Evolutionary conservation across 2,888 invertebrate genomes (phyloP).

Genomic region (Epinotia demarniana): DNA sequence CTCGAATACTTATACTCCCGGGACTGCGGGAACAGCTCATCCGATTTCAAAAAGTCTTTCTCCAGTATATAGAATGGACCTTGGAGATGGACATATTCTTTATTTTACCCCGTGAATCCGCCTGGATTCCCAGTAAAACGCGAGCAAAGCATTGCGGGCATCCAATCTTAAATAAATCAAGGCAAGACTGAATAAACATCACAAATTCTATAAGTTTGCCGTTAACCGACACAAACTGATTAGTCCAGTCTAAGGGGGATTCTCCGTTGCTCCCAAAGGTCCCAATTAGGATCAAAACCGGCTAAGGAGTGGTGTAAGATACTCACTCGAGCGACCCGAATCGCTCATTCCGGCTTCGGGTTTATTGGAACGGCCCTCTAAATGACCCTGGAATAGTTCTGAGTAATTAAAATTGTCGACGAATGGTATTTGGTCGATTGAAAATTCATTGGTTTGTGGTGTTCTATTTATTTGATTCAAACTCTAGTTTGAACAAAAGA

Average conservation of each 20-base stretch:
- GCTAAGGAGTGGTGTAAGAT: slow-evolving; percentile 18
- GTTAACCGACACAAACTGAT: slow-evolving; percentile 23
- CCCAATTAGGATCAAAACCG: slow-evolving; percentile 32
- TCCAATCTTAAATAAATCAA: neutral
- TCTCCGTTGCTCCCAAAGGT: slow-evolving; percentile 17
- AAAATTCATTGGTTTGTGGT: neutral
- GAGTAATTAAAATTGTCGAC: slow-evolving; percentile 10
- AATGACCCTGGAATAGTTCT: slow-evolving; percentile 31
- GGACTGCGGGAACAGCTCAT: too few relatives aligned
- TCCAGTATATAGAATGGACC: too few relatives aligned
- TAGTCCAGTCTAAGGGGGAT: slow-evolving; percentile 14
- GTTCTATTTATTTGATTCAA: too few relatives aligned
- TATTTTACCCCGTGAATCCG: too few relatives aligned
- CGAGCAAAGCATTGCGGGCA: too few relatives aligned
- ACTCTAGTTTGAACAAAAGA: too few relatives aligned
- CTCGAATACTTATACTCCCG: too few relatives aligned
- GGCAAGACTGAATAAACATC: neutral
- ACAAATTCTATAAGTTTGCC: slow-evolving; percentile 3
- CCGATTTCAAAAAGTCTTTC: too few relatives aligned
- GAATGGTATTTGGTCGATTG: neutral
- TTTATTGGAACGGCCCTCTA: slow-evolving; percentile 25
- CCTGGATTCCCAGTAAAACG: too few relatives aligned
- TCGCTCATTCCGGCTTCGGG: slow-evolving; percentile 10
- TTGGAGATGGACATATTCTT: too few relatives aligned
- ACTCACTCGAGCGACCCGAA: slow-evolving; percentile 8